A percentile compares a stretch with the other conserved stretches of the same genome.
phyloP scores from a whole-genome alignment of 2,888 invertebrate species.

The Metallyticus violacea region DNA sequence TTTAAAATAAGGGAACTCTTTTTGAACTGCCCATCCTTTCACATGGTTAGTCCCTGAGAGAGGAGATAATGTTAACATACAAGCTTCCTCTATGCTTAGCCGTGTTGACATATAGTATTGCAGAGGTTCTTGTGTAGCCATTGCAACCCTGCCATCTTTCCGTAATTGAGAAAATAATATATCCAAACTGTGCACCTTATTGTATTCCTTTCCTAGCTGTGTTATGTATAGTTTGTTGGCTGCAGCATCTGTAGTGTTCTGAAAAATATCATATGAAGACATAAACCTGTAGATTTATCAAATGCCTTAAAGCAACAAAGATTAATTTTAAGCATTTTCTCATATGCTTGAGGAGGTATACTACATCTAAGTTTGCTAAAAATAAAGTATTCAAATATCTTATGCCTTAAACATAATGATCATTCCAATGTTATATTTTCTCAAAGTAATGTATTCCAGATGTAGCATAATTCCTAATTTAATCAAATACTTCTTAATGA shows the following conservation, averaged over 20 bases:
- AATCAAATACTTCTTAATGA: no score
- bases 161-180: constrained; percentile 37
- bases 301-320: no score
- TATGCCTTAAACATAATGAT: no score
- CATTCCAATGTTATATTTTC: no score
- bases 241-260: constrained; percentile 5
- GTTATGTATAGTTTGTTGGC: background rate
- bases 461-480: no score
- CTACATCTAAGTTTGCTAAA: background rate
- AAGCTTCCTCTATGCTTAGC: constrained; percentile 26
- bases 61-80: constrained; percentile 29
- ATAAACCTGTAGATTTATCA: no score
- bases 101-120: constrained; percentile 33
- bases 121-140: constrained; percentile 36
- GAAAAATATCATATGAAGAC: no score
- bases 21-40: constrained; percentile 34
- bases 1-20: constrained; percentile 34
- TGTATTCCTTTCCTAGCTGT: constrained; percentile 12
- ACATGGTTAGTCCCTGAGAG: constrained; percentile 30
- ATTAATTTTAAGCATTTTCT: no score
- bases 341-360: background rate
- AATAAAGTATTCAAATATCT: no score
- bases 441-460: no score
- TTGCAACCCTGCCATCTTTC: constrained; percentile 37
- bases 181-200: constrained; percentile 31